Percentiles rank a stretch among this genome's conserved stretches.
Conservation (phyloP, 1,140 invertebrate species). For the Campodea augens region DNA sequence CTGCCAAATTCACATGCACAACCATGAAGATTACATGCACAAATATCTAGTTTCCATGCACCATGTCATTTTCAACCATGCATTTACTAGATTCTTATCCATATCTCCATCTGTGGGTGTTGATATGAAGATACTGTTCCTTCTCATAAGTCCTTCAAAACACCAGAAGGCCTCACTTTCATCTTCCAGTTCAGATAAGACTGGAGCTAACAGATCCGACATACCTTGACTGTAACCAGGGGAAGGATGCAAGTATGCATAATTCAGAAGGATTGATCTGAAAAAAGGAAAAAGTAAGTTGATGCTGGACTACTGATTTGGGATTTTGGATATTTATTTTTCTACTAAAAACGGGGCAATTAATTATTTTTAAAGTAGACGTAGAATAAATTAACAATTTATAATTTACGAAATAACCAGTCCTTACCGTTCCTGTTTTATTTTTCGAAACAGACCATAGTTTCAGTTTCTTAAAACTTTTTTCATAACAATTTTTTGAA, state of each 20-base stretch:
- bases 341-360: too few relatives aligned
- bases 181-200: slow-evolving; percentile 67
- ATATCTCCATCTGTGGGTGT: slow-evolving; percentile 84
- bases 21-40: too few relatives aligned
- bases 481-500: too few relatives aligned
- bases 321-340: too few relatives aligned
- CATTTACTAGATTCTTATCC: slow-evolving; percentile 64
- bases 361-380: too few relatives aligned
- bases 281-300: slow-evolving; percentile 12
- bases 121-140: slow-evolving; percentile 66
- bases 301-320: neutral
- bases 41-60: too few relatives aligned
- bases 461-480: too few relatives aligned
- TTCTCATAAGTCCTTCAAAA: slow-evolving; percentile 81
- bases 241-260: slow-evolving; percentile 49
- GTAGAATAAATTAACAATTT: neutral
- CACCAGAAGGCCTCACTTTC: slow-evolving; percentile 87
- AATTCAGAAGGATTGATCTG: slow-evolving; percentile 75
- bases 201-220: slow-evolving; percentile 76
- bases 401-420: too few relatives aligned
- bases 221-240: slow-evolving; percentile 78
- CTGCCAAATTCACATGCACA: too few relatives aligned
- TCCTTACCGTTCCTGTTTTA: too few relatives aligned
- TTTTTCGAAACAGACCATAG: too few relatives aligned
- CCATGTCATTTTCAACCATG: too few relatives aligned